phyloP scores from a whole-genome alignment of 2,797 vertebrate species.

The Sternotherus odoratus region DNA sequence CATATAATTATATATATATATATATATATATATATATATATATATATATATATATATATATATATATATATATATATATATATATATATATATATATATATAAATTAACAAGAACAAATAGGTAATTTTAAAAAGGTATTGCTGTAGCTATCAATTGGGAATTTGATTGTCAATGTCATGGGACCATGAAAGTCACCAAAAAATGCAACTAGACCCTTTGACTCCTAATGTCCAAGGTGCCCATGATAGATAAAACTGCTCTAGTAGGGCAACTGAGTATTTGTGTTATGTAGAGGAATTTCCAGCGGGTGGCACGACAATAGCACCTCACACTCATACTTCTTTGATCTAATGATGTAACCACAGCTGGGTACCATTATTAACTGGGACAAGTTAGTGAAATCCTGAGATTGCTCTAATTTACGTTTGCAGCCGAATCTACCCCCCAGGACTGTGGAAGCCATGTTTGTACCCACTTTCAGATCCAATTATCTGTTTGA shows the following conservation, averaged over 20 bases:
- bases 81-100: no score
- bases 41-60: no score
- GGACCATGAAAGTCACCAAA: background rate
- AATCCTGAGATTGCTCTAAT: background rate
- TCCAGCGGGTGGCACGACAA: no score
- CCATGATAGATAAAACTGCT: background rate
- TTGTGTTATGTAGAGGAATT: background rate
- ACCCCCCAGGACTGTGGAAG: no score
- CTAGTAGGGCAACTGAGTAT: background rate
- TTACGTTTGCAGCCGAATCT: no score
- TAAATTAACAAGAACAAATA: background rate
- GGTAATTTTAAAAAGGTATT: background rate
- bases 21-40: no score
- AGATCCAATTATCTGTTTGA: background rate
- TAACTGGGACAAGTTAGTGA: background rate
- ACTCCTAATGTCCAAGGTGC: background rate
- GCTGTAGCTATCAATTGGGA: background rate
- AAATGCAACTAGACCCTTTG: background rate
- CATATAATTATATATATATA: background rate
- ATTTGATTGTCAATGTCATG: background rate
- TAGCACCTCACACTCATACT: no score
- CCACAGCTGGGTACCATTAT: background rate
- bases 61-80: no score
- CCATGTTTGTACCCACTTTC: background rate
- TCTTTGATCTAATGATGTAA: background rate